Conservation (phyloP, 2,113 vertebrate species). For the Asarcornis scutulata region DNA sequence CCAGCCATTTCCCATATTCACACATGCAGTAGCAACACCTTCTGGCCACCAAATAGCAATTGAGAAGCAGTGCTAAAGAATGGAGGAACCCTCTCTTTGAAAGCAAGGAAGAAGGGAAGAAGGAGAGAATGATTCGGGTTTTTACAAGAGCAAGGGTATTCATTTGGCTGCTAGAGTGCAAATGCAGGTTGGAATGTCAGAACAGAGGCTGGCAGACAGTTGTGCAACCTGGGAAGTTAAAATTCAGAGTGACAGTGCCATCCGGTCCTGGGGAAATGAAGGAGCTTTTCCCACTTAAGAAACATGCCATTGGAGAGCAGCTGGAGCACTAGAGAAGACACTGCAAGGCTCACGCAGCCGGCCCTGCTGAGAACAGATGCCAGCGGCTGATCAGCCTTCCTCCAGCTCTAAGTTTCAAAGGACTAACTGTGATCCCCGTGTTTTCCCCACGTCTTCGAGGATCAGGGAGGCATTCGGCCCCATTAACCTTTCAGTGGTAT, state of each 20-base stretch:
- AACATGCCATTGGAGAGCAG: background rate
- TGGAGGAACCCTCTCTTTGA: background rate
- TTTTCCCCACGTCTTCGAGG: background rate
- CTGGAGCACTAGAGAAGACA: background rate
- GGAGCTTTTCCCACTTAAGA: conserved; percentile 3
- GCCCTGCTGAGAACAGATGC: background rate
- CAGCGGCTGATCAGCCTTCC: background rate
- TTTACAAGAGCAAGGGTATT: background rate
- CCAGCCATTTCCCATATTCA: background rate
- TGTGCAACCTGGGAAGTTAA: background rate
- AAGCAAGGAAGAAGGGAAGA: background rate
- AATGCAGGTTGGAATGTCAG: background rate
- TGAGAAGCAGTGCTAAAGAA: background rate
- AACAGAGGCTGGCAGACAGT: background rate
- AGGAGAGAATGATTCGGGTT: background rate
- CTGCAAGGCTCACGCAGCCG: rapidly evolving
- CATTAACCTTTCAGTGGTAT: conserved; percentile 27
- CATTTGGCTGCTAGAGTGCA: background rate
- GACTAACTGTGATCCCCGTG: background rate
- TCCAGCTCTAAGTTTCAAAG: background rate
- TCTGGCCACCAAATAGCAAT: background rate
- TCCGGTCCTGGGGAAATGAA: rapidly evolving
- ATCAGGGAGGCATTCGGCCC: background rate
- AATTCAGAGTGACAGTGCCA: conserved; percentile 1
- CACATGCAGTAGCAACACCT: background rate